Conservation (phyloP, 2,797 vertebrate species). For the Rhynchotus rufescens region DNA sequence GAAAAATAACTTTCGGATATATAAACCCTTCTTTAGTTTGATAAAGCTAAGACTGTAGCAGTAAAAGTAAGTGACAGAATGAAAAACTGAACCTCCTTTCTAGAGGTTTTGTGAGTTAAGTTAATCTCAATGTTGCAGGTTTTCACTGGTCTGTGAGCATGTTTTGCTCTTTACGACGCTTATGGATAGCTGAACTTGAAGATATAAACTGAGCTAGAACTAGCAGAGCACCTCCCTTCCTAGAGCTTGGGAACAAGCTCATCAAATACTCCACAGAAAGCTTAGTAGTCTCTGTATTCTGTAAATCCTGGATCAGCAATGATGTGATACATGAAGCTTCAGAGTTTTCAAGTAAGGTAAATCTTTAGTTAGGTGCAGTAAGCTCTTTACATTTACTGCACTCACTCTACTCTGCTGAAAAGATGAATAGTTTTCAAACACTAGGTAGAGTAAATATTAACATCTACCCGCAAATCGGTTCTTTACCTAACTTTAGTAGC, state of each 20-base stretch:
- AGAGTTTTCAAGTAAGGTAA: neutral
- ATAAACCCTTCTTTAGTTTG: neutral
- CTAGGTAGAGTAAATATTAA: neutral
- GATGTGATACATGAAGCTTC: neutral
- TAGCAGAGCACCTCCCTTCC: neutral
- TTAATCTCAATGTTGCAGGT: neutral
- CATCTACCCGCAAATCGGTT: neutral
- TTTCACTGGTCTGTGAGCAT: neutral
- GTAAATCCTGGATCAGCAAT: neutral
- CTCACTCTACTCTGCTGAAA: neutral
- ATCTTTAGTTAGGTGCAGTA: neutral
- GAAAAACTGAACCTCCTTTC: neutral
- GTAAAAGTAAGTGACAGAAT: neutral
- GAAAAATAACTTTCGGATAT: neutral
- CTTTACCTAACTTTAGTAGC: neutral
- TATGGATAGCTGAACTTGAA: neutral
- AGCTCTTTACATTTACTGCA: fast-evolving
- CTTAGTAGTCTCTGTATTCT: fast-evolving
- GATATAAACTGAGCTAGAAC: neutral
- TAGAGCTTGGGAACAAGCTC: neutral
- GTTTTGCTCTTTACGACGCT: neutral
- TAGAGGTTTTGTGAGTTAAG: neutral
- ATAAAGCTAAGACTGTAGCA: neutral
- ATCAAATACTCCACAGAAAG: neutral
- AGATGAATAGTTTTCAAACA: neutral